These are phyloP conservation scores for Diabrotica undecimpunctata DNA, from an alignment of 1,140 invertebrate genomes.

Conservation along the genomic window DNA sequence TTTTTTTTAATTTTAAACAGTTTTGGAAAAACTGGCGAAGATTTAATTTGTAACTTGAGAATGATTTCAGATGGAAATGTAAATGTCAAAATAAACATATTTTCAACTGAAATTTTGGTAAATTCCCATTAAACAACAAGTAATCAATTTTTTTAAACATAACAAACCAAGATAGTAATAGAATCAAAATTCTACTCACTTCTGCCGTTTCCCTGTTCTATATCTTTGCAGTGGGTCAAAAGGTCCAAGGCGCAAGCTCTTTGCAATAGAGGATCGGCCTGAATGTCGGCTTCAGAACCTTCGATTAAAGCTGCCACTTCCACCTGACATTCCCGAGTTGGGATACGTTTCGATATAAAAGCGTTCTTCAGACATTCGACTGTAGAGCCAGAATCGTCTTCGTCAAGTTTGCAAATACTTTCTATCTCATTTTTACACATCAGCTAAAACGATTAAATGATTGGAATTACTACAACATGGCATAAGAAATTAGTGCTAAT, in stretches of 20 bases:
- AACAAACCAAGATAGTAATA: no score
- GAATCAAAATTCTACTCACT: conserved; percentile 59
- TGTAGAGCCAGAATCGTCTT: conserved; percentile 56
- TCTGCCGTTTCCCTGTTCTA: conserved; percentile 81
- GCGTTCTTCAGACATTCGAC: conserved; percentile 88
- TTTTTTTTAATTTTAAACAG: no score
- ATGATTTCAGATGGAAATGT: no score
- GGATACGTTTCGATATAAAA: conserved; percentile 67
- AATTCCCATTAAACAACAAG: background rate
- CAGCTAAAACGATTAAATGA: conserved; percentile 50
- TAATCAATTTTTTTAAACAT: no score
- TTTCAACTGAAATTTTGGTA: background rate
- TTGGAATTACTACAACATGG: no score
- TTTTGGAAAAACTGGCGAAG: no score
- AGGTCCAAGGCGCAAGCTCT: conserved; percentile 75
- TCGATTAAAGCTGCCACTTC: conserved; percentile 81
- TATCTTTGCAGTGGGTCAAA: conserved; percentile 76
- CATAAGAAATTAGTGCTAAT: no score
- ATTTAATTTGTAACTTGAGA: no score
- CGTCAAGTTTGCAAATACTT: conserved; percentile 56
- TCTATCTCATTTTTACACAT: conserved; percentile 71
- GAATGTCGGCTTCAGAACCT: conserved; percentile 76
- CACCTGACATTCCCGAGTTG: conserved; percentile 66
- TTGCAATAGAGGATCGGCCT: conserved; percentile 77
- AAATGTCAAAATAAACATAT: no score